phyloP scores from a whole-genome alignment of 2,888 invertebrate species.

The Arrhopalites spinosus region DNA sequence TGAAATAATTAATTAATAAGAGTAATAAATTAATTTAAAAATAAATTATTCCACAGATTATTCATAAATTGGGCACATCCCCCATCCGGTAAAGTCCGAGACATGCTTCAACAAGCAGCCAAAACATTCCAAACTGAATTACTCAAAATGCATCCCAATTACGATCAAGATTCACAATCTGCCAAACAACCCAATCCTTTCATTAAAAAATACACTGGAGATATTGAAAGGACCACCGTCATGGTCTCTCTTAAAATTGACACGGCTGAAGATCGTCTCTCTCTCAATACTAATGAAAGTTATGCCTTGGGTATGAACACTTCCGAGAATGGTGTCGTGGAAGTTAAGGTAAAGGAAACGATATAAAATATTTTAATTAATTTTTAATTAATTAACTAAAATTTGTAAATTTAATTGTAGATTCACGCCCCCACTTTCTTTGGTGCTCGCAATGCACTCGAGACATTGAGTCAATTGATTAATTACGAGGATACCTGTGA shows the following conservation, averaged over 20 bases:
- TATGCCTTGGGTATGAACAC: constrained; percentile 55
- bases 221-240: constrained; percentile 55
- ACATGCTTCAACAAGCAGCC: constrained; percentile 56
- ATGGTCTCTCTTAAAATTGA: constrained; percentile 56
- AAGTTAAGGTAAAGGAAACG: constrained; percentile 49
- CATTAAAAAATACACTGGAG: constrained; percentile 55
- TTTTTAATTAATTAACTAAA: neutral
- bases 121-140: constrained; percentile 56
- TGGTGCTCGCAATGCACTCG: constrained; percentile 77
- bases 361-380: neutral
- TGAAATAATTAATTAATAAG: no score
- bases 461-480: constrained; percentile 75
- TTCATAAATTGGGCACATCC: constrained; percentile 56
- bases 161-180: constrained; percentile 47
- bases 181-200: constrained; percentile 56
- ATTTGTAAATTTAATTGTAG: constrained; percentile 22
- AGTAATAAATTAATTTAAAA: neutral
- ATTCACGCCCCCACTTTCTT: constrained; percentile 63
- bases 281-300: constrained; percentile 54
- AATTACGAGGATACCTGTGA: constrained; percentile 59
- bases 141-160: constrained; percentile 55
- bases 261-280: constrained; percentile 52
- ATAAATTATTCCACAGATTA: constrained; percentile 40
- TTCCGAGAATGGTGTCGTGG: constrained; percentile 55
- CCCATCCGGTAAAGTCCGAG: constrained; percentile 53